Conservation (phyloP, 2,797 vertebrate species). For the Dromococcyx pavoninus region DNA sequence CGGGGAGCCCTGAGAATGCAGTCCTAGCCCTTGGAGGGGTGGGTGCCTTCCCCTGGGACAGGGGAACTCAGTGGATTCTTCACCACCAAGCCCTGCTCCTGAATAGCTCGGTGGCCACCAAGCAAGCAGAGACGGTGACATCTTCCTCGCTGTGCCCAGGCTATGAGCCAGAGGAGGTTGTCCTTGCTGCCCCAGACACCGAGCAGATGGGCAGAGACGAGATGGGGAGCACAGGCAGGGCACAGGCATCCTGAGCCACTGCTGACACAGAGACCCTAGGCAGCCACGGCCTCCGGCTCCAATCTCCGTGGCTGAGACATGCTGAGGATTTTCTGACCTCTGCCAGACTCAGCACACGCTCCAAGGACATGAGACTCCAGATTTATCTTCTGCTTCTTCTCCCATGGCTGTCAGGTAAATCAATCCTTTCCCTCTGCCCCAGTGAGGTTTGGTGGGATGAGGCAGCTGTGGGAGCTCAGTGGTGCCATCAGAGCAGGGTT, state of each 20-base stretch:
- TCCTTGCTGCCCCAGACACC: neutral
- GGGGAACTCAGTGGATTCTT: neutral
- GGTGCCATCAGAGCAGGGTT: neutral
- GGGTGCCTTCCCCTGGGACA: neutral
- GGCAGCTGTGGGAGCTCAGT: neutral
- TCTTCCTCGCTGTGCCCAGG: neutral
- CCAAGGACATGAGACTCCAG: conserved; percentile 55
- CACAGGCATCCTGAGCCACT: neutral
- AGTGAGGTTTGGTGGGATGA: neutral
- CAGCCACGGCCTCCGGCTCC: neutral
- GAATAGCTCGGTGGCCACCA: neutral
- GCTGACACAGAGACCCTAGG: neutral
- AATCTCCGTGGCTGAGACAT: neutral
- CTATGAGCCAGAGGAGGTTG: neutral
- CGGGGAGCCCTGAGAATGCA: accelerated
- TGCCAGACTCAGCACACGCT: neutral
- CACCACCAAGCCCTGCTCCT: neutral
- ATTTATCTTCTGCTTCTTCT: conserved; percentile 56
- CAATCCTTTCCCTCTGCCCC: neutral
- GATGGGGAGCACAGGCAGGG: neutral
- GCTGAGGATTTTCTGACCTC: conserved; percentile 40
- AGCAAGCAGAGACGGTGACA: neutral
- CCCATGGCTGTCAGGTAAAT: conserved; percentile 56
- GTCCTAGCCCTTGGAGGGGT: neutral
- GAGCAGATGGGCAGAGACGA: neutral